Evolutionary conservation across 1,140 invertebrate species (phyloP).

Genomic region (Micrasema minimum): DNA sequence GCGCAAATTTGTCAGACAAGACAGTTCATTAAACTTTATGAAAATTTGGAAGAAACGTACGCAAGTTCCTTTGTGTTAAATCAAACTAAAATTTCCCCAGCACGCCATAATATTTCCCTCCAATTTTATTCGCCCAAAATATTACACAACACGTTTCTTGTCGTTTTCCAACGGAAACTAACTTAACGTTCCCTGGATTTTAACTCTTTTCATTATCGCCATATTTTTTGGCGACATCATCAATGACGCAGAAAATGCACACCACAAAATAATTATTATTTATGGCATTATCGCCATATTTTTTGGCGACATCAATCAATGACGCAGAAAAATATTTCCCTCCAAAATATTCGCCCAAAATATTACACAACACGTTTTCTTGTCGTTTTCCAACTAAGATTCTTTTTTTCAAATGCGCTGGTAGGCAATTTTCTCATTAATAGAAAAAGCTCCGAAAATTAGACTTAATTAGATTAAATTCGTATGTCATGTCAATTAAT

Average conservation of each 20-base stretch:
- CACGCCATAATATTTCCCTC: background rate
- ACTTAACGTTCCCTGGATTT: background rate
- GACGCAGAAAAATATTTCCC: background rate
- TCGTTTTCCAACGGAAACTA: background rate
- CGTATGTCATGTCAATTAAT: no score
- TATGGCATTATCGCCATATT: no score
- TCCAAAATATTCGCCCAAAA: background rate
- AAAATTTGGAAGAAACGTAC: conserved; percentile 7
- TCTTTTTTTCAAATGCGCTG: no score
- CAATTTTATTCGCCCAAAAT: background rate
- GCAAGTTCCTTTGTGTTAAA: conserved; percentile 9
- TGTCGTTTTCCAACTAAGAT: background rate
- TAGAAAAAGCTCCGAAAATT: no score
- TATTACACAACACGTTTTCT: background rate
- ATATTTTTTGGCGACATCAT: background rate
- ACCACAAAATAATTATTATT: no score
- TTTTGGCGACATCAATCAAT: no score
- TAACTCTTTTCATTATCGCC: background rate
- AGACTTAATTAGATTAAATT: no score
- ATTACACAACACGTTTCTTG: background rate
- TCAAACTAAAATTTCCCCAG: conserved; percentile 3
- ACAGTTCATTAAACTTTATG: conserved; percentile 30
- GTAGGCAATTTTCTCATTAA: no score
- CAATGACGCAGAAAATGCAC: background rate
- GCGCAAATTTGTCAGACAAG: conserved; percentile 9